Evolutionary conservation across 1,140 invertebrate species (phyloP).

Genomic region (Phymastichus coffea): DNA sequence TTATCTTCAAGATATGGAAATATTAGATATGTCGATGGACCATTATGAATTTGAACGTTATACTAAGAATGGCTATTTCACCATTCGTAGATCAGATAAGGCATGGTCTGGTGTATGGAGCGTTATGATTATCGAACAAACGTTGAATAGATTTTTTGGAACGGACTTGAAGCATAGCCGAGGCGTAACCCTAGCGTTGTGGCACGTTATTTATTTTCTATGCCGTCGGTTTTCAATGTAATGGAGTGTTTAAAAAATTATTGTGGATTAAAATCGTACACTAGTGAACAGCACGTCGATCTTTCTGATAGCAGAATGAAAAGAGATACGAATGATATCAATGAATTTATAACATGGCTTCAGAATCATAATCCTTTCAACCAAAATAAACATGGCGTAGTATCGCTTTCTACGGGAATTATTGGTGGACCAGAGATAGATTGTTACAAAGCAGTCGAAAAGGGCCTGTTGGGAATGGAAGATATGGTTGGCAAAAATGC

Average conservation of each 20-base stretch:
- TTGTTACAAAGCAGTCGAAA: not conserved
- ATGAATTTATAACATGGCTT: slow-evolving; percentile 45
- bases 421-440: not conserved
- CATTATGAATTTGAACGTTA: slow-evolving; percentile 38
- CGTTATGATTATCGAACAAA: slow-evolving; percentile 47
- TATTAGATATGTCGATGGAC: slow-evolving; percentile 36
- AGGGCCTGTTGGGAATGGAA: slow-evolving; percentile 3
- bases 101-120: slow-evolving; percentile 48
- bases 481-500: slow-evolving; percentile 22
- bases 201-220: slow-evolving; percentile 20
- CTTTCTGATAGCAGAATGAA: slow-evolving; percentile 42
- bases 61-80: slow-evolving; percentile 36
- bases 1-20: slow-evolving; percentile 45
- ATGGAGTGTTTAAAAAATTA: slow-evolving; percentile 41
- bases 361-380: slow-evolving; percentile 41
- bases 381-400: slow-evolving; percentile 25
- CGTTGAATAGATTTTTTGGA: slow-evolving; percentile 43
- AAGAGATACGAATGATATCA: slow-evolving; percentile 43
- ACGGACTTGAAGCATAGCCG: slow-evolving; percentile 30
- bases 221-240: slow-evolving; percentile 22
- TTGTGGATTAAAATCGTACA: slow-evolving; percentile 37
- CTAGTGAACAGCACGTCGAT: slow-evolving; percentile 52
- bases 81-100: slow-evolving; percentile 40
- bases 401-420: slow-evolving; percentile 44
- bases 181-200: slow-evolving; percentile 28